Conservation (phyloP, 1,140 invertebrate species). For the Zaprionus capensis region DNA sequence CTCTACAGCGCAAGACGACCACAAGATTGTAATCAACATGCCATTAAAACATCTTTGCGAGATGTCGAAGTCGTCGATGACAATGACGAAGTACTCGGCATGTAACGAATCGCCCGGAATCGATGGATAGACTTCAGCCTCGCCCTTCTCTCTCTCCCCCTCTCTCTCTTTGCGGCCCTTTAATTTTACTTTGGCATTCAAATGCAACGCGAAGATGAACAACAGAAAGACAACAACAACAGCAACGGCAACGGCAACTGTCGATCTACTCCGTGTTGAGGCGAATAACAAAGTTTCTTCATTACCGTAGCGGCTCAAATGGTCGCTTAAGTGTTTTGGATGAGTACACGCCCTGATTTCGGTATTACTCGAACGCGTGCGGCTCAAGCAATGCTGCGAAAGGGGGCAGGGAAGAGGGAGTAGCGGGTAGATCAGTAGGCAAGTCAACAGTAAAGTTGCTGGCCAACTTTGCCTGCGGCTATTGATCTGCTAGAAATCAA, state of each 20-base stretch:
- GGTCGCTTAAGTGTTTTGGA: constrained; percentile 79
- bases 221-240: constrained; percentile 26
- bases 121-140: constrained; percentile 46
- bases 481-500: constrained; percentile 84
- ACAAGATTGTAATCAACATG: constrained; percentile 83
- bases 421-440: constrained; percentile 11
- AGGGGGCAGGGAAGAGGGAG: neutral
- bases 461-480: constrained; percentile 70
- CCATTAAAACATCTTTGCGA: constrained; percentile 80
- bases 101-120: constrained; percentile 65
- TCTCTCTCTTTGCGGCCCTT: constrained; percentile 49
- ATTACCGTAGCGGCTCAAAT: constrained; percentile 57
- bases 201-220: constrained; percentile 78
- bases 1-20: constrained; percentile 47
- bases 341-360: constrained; percentile 82
- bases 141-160: constrained; percentile 1
- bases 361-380: constrained; percentile 64
- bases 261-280: constrained; percentile 2
- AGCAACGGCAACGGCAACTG: constrained; percentile 25
- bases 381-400: neutral
- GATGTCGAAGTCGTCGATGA: constrained; percentile 75
- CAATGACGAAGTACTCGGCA: constrained; percentile 71
- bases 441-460: constrained; percentile 31
- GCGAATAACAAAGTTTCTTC: constrained; percentile 67
- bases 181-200: constrained; percentile 78